Evolutionary conservation across 1,140 invertebrate genomes (phyloP), one percentile per base, ranked within the genome.

Genomic region (Drosophila saltans): DNA sequence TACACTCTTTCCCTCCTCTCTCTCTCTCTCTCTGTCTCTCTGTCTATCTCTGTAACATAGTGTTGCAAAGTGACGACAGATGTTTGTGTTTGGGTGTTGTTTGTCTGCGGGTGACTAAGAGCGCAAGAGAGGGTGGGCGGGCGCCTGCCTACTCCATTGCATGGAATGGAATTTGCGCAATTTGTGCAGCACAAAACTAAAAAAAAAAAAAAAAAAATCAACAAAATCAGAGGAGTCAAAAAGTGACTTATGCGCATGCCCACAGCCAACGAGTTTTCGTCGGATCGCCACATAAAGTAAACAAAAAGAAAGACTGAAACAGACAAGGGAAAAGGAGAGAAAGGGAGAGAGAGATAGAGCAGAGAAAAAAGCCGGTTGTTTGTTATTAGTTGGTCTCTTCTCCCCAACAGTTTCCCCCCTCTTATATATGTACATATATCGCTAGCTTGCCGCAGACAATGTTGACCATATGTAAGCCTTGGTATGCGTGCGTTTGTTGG

Each of bases 91-190:
- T 52, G 45, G 45, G 45, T 52, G 45, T 52, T 52, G 21, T 26
- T 52, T 30, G 26, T 26, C 45, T 24, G 45, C 45, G 2, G 16
- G 30, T 65, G 39, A 58, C 21, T 62, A 21, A 41, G 39, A n/a
- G 6, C 66, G 57, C 57, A 28, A 39, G 60, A 30, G 28, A 28
- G 26, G 60, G 65, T 62, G 39, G 39, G 62, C 61, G 40, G 67
- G 48, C 48, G 36, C 60, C 59, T 62, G 16, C 16, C 59, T 62
- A 61, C 65, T 74, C 59, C 33, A 36, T 0, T 36, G 61, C 66
- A 69, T 82, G 82, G 83, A 85, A 85, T 88, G 82, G 83, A 85
- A 85, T 88, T 88, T 75, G 83, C 80, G 75, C 79, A 85, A 85
- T 86, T 86, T 88, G 45, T 52, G 75, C 73, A 57, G 59, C 66